Base-by-base conservation (phyloP, 1,140 invertebrate genomes). In the Drosophila arizonae region DNA sequence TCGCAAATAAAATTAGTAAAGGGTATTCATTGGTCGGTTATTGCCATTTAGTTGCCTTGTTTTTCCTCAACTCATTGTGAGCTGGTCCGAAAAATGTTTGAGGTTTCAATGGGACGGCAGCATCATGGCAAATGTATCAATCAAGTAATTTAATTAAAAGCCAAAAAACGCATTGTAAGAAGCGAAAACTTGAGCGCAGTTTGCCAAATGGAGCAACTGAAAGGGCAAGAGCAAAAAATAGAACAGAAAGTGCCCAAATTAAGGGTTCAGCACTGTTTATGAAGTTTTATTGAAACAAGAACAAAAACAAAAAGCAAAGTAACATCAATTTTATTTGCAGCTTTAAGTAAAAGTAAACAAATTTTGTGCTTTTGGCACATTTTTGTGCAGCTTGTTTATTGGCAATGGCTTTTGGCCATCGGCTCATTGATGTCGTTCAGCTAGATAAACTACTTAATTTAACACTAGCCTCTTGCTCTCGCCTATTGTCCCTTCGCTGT, bases 111-210 rank as follows among this genome's bases (percentile, higher is more conserved):
- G 55, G 11, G 11, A 9, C 24, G 26, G 33, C 13, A 11, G 46
- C 67, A 76, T 72, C 55, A 54, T 60, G 21, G 36, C 48, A 58
- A 66, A 52, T 65, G 48, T 64, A 69, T 74, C 75, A 87, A 85
- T 78, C 57, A 81, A 51, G 56, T 61, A 77, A 81, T 85, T 77
- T 81, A 78, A 81, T 86, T 78, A 86, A 75, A 86, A 77, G 61
- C 72, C 56, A 57, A 69, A 30, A 55, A 60, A 36, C 30, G 36
- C 17, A 41, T 51, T 56, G 33, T 36, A 30, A 41, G 28, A 33
- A 39, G 21, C 36, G 36, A 43, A 46, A 50, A 39, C 24, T 60
- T 50, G 33, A 24, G 11, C 46, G 33, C 21, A 15, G 45, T 24
- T 51, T 8, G 33, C 24, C 46, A 21, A 24, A 26, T 6, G 24